Base-by-base conservation (phyloP, 1,140 invertebrate genomes). In the Cecropterus lyciades region DNA sequence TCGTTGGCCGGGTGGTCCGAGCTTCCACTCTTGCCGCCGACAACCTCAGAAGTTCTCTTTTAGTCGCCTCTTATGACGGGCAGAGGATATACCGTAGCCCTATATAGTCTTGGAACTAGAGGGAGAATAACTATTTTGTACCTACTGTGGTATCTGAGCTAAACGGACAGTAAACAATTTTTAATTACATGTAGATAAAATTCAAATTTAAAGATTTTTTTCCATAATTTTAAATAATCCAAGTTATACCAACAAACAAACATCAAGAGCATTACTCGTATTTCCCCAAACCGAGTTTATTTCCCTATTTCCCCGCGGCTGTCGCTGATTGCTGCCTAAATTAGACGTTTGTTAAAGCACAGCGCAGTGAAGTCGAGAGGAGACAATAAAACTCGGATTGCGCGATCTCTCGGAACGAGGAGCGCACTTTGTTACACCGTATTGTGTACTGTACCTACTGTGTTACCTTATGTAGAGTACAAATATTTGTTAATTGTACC, bases 311-410 rank as follows among this genome's bases (percentile, higher is more conserved):
- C 13, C 51, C 15, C 51, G 27, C 5, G 33, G 33, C 51, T 40
- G 30, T 4, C n/a, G n/a, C 15, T 56, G 53, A 56, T 56, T 56
- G 53, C 37, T 56, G 53, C n/a, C 53, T 56, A 56, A 56, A 56
- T 56, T 55, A 56, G 53, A 56, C 40, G 37, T 56, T 56, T 24
- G 53, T 24, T 56, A 37, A 11, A 43, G 16, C 37, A 16, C 52
- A 24, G 40, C 37, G 40, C 7, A 43, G 43, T 56, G 17, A 56
- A 56, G 37, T 17, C 53, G 53, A 55, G 51, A 40, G 33, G 17
- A 43, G 37, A 24, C 37, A 56, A 43, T 43, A 56, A 55, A 17
- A 33, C 40, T 24, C 15, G 52, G 37, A 56, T 55, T 40, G 30
- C 52, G 37, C 33, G 33, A 55, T 55, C 33, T 42, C 52, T 16